Evolutionary conservation across 2,888 invertebrate species (phyloP).

Genomic region (Callyntrura sp.): DNA sequence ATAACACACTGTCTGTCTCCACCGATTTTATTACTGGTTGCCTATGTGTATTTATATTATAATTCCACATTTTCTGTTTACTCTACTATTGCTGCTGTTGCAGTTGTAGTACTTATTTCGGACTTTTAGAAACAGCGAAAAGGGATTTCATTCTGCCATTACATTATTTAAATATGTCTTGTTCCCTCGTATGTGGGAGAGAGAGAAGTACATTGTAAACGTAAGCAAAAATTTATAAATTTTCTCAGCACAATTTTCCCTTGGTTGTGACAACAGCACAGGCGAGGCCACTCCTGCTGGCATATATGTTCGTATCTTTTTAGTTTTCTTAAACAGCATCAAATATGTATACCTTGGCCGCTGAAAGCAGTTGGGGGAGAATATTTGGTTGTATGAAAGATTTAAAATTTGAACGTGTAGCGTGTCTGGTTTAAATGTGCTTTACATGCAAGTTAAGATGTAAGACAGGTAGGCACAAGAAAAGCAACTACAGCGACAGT

Average conservation of each 20-base stretch:
- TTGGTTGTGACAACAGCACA: background rate
- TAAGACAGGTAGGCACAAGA: background rate
- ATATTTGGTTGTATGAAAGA: background rate
- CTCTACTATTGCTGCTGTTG: background rate
- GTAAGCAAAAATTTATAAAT: background rate
- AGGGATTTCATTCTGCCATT: background rate
- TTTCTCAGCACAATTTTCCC: conserved; percentile 14
- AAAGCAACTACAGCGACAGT: background rate
- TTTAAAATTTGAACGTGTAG: conserved; percentile 2
- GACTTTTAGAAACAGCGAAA: background rate
- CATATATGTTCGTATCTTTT: background rate
- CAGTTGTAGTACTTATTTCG: background rate
- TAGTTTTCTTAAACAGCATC: background rate
- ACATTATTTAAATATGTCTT: conserved; percentile 41
- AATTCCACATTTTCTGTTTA: background rate
- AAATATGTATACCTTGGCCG: background rate
- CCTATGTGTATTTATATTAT: background rate
- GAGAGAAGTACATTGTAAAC: background rate
- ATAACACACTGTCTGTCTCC: background rate
- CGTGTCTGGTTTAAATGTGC: background rate
- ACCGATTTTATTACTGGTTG: background rate
- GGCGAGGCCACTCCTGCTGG: background rate
- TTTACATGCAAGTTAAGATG: background rate
- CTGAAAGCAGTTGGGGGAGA: background rate
- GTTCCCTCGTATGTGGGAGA: background rate